Conservation (phyloP, 2,888 invertebrate genomes). For the Drosophila mimetica region DNA sequence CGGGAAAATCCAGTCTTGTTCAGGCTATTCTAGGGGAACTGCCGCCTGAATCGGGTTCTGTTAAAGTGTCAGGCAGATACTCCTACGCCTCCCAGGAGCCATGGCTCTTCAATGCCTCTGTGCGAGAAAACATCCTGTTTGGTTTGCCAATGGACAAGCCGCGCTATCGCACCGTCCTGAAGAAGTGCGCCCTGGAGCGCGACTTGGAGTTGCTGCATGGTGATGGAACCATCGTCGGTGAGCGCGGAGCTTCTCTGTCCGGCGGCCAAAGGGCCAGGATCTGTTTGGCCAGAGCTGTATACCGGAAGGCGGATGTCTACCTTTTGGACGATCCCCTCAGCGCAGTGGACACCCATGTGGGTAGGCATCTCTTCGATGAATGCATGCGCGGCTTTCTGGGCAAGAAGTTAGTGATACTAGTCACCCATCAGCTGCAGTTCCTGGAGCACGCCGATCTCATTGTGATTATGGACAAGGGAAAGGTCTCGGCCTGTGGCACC, state of each 20-base stretch:
- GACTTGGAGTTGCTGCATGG: constrained; percentile 87
- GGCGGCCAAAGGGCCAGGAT: constrained; percentile 95
- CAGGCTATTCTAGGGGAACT: constrained; percentile 86
- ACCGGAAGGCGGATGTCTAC: constrained; percentile 93
- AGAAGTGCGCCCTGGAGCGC: constrained; percentile 85
- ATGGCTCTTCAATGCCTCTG: constrained; percentile 91
- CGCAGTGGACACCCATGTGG: constrained; percentile 96
- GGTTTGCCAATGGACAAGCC: constrained; percentile 87
- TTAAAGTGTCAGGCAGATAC: constrained; percentile 87
- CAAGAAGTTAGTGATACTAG: constrained; percentile 89
- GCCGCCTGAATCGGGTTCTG: constrained; percentile 85
- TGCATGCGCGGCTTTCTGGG: constrained; percentile 85
- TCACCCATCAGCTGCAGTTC: constrained; percentile 94
- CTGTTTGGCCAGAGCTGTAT: constrained; percentile 93
- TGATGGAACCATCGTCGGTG: constrained; percentile 89
- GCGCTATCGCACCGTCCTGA: constrained; percentile 86
- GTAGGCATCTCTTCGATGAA: constrained; percentile 92
- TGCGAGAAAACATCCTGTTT: constrained; percentile 87
- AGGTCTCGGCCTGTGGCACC: constrained; percentile 86
- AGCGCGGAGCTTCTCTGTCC: constrained; percentile 94
- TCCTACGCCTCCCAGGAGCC: constrained; percentile 93
- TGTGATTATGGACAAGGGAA: constrained; percentile 83
- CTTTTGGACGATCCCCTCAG: constrained; percentile 95
- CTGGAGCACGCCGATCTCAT: constrained; percentile 87
- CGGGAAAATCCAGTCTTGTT: constrained; percentile 87